Evolutionary conservation across 2,888 invertebrate genomes (phyloP).

Genomic region (Patella caerulea): DNA sequence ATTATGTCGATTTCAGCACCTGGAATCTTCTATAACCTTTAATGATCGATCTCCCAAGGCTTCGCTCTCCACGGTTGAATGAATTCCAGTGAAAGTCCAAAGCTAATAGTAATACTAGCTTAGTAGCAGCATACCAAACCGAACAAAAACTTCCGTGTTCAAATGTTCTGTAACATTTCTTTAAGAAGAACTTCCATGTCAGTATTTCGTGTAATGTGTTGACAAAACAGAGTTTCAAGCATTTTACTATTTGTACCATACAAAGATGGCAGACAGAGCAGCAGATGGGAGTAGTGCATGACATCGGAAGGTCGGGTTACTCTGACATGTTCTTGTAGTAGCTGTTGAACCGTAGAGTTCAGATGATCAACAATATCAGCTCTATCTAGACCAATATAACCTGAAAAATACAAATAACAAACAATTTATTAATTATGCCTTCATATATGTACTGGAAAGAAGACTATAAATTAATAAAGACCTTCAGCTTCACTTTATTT

Average conservation of each 20-base stretch:
- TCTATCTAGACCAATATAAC: slow-evolving; percentile 58
- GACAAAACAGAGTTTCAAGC: slow-evolving; percentile 67
- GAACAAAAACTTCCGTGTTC: neutral
- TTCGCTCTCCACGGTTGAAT: too few species aligned
- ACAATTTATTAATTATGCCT: too few species aligned
- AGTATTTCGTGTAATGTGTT: slow-evolving; percentile 58
- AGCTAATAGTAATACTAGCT: too few species aligned
- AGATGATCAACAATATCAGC: slow-evolving; percentile 58
- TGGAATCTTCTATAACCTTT: too few species aligned
- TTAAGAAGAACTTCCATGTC: slow-evolving; percentile 64
- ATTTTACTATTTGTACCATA: slow-evolving; percentile 66
- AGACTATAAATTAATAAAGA: too few species aligned
- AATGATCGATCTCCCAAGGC: too few species aligned
- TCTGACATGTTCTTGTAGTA: slow-evolving; percentile 63
- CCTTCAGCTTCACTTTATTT: too few species aligned
- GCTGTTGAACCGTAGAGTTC: slow-evolving; percentile 62
- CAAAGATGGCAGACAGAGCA: slow-evolving; percentile 65
- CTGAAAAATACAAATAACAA: slow-evolving; percentile 38
- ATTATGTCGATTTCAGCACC: too few species aligned
- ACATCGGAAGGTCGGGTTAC: slow-evolving; percentile 57
- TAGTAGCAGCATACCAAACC: too few species aligned
- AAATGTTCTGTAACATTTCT: slow-evolving; percentile 60
- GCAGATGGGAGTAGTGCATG: slow-evolving; percentile 66
- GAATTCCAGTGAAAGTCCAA: too few species aligned
- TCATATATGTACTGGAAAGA: too few species aligned